A percentile compares a stretch with the other conserved stretches of the same genome.
phyloP scores from a whole-genome alignment of 2,888 invertebrate genomes.

The Diaphora mendica region DNA sequence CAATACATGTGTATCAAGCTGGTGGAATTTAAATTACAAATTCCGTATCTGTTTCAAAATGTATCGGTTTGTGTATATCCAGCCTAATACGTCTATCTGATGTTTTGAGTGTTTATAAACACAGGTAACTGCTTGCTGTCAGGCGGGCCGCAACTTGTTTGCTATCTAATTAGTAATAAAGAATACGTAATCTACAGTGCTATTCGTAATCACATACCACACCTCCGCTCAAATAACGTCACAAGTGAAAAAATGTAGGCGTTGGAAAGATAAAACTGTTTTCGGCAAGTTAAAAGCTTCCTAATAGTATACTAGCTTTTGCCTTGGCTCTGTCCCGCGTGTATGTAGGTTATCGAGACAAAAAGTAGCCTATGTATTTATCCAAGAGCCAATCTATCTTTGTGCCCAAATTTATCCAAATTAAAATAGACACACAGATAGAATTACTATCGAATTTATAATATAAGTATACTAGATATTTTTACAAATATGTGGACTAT shows the following conservation, averaged over 20 bases:
- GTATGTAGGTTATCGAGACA: too few species aligned
- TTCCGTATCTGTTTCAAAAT: background rate
- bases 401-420: too few species aligned
- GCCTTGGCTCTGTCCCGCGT: too few species aligned
- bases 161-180: background rate
- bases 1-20: background rate
- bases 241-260: background rate
- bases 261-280: background rate
- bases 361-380: too few species aligned
- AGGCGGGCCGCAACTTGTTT: background rate
- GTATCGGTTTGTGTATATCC: background rate
- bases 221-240: background rate
- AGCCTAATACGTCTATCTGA: background rate
- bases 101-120: background rate
- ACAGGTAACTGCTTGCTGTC: background rate
- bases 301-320: background rate
- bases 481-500: slow-evolving; percentile 20
- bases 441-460: too few species aligned
- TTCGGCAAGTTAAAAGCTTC: background rate
- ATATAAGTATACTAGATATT: background rate
- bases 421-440: too few species aligned
- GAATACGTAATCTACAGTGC: background rate
- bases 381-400: too few species aligned
- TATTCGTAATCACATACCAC: background rate
- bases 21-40: background rate